A percentile compares a stretch with the other conserved stretches of the same genome.
Conservation (phyloP, 2,113 vertebrate species). For the Origma solitaria region DNA sequence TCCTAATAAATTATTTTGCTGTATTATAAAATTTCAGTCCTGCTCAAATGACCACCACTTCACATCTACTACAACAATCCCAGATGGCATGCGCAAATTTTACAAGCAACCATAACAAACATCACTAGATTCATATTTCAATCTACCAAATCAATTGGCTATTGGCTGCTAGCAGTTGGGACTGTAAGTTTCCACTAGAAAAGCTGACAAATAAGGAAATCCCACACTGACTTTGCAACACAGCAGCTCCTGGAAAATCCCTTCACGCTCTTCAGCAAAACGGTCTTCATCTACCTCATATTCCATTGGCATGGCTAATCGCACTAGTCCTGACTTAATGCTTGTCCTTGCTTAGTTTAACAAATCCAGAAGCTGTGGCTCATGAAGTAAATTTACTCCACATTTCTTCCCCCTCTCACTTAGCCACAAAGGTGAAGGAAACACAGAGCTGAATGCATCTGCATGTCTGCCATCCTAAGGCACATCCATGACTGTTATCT, state of each 20-base stretch:
- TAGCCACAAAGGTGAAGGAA: not conserved
- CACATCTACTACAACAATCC: not conserved
- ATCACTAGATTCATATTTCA: not conserved
- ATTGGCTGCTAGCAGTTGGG: not conserved
- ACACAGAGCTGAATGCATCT: not conserved
- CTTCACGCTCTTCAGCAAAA: not conserved
- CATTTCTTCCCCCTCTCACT: not conserved
- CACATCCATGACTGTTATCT: not conserved
- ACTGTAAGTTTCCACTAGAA: not conserved
- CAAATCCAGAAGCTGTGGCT: not conserved
- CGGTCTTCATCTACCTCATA: not conserved
- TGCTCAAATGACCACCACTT: not conserved
- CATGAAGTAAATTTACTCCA: not conserved
- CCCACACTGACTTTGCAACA: not conserved
- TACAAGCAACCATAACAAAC: not conserved
- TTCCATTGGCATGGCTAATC: not conserved
- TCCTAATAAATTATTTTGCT: not conserved
- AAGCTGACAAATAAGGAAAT: not conserved
- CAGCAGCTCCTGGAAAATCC: not conserved
- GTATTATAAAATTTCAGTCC: not conserved
- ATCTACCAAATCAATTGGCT: not conserved
- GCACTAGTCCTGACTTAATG: not conserved
- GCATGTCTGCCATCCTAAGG: not conserved
- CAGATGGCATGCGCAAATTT: not conserved
- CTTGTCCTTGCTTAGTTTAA: not conserved